Conservation (phyloP, 2,113 vertebrate species). For the Phyllostomus hastatus region DNA sequence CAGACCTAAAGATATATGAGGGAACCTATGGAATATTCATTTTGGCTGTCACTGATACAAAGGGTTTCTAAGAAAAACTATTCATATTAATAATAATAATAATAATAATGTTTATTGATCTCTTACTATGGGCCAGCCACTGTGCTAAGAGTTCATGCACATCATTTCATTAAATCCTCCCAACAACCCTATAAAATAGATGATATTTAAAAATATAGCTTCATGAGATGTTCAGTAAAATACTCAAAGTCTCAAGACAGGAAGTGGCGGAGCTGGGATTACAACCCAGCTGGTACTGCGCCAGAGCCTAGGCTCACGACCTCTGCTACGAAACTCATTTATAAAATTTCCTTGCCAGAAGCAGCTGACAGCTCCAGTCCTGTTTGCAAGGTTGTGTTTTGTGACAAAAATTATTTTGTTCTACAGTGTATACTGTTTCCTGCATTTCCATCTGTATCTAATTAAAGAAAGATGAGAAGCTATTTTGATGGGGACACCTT, state of each 20-base stretch:
- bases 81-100: neutral
- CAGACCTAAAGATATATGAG: neutral
- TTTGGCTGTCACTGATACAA: neutral
- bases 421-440: neutral
- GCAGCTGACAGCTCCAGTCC: neutral
- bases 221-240: constrained; percentile 5
- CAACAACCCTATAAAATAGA: neutral
- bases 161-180: neutral
- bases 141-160: neutral
- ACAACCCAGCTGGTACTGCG: neutral
- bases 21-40: neutral
- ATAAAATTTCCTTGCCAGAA: neutral
- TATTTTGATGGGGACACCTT: neutral
- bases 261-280: neutral
- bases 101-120: constrained; percentile 18
- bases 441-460: neutral
- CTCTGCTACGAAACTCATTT: constrained; percentile 20
- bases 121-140: neutral
- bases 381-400: neutral
- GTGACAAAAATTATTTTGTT: constrained; percentile 27
- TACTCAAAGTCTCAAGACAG: constrained; percentile 32
- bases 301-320: neutral
- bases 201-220: neutral
- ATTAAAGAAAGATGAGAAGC: constrained; percentile 19
- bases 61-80: neutral